These are phyloP conservation scores for Pemphredon lugubris DNA, from an alignment of 2,888 invertebrate species.

Conservation along the genomic window DNA sequence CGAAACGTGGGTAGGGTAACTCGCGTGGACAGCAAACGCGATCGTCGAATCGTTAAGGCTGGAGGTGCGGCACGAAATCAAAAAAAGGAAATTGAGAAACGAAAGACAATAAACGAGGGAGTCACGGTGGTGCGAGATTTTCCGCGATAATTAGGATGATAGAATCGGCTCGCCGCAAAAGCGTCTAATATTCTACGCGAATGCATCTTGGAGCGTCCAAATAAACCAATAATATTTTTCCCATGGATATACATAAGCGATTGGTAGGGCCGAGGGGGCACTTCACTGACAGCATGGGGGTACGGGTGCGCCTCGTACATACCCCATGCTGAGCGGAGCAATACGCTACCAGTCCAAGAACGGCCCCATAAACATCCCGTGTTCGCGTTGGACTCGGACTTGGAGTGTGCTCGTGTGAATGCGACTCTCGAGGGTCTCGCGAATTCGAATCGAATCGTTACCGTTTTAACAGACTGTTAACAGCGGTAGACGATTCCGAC, in stretches of 20 bases:
- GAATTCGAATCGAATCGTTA: slow-evolving; percentile 66
- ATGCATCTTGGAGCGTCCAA: slow-evolving; percentile 65
- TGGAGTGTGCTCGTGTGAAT: slow-evolving; percentile 73
- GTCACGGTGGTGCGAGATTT: neutral
- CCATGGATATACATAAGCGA: slow-evolving; percentile 78
- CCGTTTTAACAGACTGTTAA: slow-evolving; percentile 58
- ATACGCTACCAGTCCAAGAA: slow-evolving; percentile 75
- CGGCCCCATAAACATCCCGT: slow-evolving; percentile 71
- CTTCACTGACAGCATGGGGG: slow-evolving; percentile 75
- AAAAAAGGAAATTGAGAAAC: too few relatives aligned
- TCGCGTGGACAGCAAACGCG: too few relatives aligned
- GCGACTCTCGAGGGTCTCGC: slow-evolving; percentile 68
- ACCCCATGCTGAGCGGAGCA: slow-evolving; percentile 76
- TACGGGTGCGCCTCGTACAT: slow-evolving; percentile 72
- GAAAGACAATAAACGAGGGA: neutral
- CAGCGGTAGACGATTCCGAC: slow-evolving; percentile 21
- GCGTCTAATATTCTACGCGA: slow-evolving; percentile 51
- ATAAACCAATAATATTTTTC: slow-evolving; percentile 79
- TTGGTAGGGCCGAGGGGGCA: slow-evolving; percentile 69
- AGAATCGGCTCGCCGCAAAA: slow-evolving; percentile 24
- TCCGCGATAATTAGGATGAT: slow-evolving; percentile 3
- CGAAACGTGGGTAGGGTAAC: too few relatives aligned
- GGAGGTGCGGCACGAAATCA: too few relatives aligned
- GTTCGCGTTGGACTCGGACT: slow-evolving; percentile 65
- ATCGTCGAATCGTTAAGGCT: too few relatives aligned